phyloP scores from a whole-genome alignment of 1,140 invertebrate genomes.

The Acarapis woodi region DNA sequence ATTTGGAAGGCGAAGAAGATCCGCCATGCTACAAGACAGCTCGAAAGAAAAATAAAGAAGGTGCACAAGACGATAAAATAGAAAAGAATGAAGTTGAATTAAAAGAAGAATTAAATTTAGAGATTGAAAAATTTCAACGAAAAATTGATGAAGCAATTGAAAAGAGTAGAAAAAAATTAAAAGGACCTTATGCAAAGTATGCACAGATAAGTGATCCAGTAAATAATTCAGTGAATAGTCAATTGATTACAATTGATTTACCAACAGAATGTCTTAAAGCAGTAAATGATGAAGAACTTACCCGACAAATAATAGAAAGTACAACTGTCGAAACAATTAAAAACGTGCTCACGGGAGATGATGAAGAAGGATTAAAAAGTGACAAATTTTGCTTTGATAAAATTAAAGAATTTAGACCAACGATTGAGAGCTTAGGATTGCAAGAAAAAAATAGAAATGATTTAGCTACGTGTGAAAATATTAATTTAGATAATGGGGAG shows the following conservation, averaged over 20 bases:
- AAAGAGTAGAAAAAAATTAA: slow-evolving; percentile 26
- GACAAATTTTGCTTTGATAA: not conserved
- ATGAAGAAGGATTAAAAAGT: not conserved
- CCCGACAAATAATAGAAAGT: slow-evolving; percentile 1
- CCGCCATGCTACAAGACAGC: slow-evolving; percentile 76
- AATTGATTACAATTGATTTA: not conserved
- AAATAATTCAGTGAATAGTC: not conserved
- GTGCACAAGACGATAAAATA: slow-evolving; percentile 32
- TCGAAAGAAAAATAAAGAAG: slow-evolving; percentile 42
- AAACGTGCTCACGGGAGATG: not conserved
- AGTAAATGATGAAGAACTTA: slow-evolving; percentile 1
- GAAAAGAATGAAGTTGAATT: slow-evolving; percentile 24
- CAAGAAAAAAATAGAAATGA: slow-evolving; percentile 1
- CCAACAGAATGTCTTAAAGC: not conserved
- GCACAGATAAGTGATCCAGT: not conserved
- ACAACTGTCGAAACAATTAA: not conserved
- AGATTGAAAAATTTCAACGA: slow-evolving; percentile 19
- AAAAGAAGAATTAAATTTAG: slow-evolving; percentile 14
- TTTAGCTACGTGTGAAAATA: not conserved
- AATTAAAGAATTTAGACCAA: slow-evolving; percentile 13
- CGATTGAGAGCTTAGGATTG: slow-evolving; percentile 18
- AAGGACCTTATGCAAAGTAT: slow-evolving; percentile 11
- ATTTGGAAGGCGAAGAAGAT: slow-evolving; percentile 84
- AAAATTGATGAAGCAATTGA: slow-evolving; percentile 32
- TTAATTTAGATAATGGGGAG: not conserved